Base-by-base conservation (phyloP, 1,140 invertebrate species). In the Polypedilum vanderplanki region DNA sequence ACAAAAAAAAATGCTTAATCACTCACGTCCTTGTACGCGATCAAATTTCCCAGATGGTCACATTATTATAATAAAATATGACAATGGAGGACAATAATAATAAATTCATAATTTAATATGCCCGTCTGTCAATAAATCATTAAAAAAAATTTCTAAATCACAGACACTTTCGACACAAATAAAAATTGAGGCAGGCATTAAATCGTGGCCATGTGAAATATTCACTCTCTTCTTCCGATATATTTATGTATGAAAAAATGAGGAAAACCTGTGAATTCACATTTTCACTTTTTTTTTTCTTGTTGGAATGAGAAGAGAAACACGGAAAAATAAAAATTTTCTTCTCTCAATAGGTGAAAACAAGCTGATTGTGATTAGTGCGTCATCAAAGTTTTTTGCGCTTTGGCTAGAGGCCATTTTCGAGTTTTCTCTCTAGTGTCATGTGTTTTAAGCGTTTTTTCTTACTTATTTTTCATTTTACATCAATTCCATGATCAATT, bases 331-430 rank as follows among this genome's bases (percentile, higher is more conserved):
- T 70, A 18, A n/a, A n/a, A n/a, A 15, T 57, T 57, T 57, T 57
- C 12, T n/a, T 15, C 24, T 70, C 17, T 70, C 5, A 70, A 70
- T 70, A 70, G 46, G 46, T 57, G 46, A 57, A 57, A 57, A 57
- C 65, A 70, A 70, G 65, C 65, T 70, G 65, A 70, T 70, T 70
- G 20, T 70, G 65, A 70, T 70, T 70, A 70, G 65, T 70, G 65
- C 65, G 65, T 70, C 65, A 70, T 70, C 65, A 70, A 70, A 70
- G 65, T 70, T 70, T 70, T 70, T 70, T 70, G 65, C 17, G 65
- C 65, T 70, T 57, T 70, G 65, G 65, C n/a, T 18, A 18, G 2
- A 9, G 15, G 65, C 65, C 65, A 70, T n/a, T 70, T 18, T 33
- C n/a, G 65, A 20, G 17, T 7, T 70, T 20, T 57, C 3, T n/a